Percentiles rank a stretch among this genome's conserved stretches.
These are phyloP conservation scores for Catocala sponsa DNA, from an alignment of 2,888 invertebrate species.

Conservation along the genomic window DNA sequence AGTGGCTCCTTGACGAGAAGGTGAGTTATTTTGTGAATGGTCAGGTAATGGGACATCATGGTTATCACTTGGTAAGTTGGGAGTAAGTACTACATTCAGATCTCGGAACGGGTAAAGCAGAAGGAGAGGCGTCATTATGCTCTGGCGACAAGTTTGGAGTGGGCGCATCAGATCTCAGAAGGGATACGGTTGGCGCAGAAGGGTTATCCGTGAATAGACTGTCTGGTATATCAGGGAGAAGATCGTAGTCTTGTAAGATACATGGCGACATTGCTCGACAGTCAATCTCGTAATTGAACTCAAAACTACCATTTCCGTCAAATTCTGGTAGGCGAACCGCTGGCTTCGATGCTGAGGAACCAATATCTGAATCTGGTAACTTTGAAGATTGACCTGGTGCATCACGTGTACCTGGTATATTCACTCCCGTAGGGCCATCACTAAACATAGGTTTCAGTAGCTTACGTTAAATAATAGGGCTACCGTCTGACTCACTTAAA, in stretches of 20 bases:
- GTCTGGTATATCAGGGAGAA: constrained; percentile 5
- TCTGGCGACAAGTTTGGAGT: constrained; percentile 1
- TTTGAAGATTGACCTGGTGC: constrained; percentile 16
- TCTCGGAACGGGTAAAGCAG: not conserved
- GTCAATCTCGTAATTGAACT: constrained; percentile 2
- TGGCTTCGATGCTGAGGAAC: constrained; percentile 8
- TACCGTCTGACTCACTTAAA: constrained; percentile 29
- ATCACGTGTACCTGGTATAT: constrained; percentile 14
- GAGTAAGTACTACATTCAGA: constrained; percentile 3
- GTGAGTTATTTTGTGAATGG: constrained; percentile 21
- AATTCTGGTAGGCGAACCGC: constrained; percentile 4
- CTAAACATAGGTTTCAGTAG: constrained; percentile 23
- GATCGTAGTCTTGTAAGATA: constrained; percentile 5
- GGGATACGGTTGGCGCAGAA: constrained; percentile 3
- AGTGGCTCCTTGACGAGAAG: constrained; percentile 34
- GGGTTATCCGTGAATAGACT: not conserved
- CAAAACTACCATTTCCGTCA: not conserved
- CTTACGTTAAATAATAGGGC: constrained; percentile 24
- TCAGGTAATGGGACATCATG: constrained; percentile 15
- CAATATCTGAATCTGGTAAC: constrained; percentile 11
- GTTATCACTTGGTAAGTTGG: constrained; percentile 19
- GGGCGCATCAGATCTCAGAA: constrained; percentile 9
- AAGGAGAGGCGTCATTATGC: constrained; percentile 3
- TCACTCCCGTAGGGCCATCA: constrained; percentile 15
- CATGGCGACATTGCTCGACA: not conserved